phyloP scores from a whole-genome alignment of 2,797 vertebrate genomes.

The Fistularia tabacaria region DNA sequence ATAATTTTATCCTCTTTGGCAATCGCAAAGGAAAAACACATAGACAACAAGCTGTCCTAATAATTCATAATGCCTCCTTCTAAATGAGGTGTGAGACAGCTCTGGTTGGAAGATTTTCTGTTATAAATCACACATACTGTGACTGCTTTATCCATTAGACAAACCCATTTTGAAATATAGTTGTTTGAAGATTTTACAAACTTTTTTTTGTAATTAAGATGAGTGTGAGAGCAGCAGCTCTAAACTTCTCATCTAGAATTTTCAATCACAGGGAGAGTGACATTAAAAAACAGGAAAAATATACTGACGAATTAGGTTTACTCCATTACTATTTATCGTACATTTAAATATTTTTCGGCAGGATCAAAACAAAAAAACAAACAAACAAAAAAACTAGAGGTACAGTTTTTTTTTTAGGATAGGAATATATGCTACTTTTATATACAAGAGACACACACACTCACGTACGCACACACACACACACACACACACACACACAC shows the following conservation, averaged over 20 bases:
- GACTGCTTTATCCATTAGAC: conserved; percentile 56
- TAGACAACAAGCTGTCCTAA: conserved; percentile 46
- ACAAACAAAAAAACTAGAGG: too few species aligned
- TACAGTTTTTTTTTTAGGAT: too few species aligned
- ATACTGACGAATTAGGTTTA: too few species aligned
- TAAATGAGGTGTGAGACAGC: conserved; percentile 66
- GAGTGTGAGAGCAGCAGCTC: background rate
- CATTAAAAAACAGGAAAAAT: too few species aligned
- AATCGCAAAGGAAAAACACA: conserved; percentile 46
- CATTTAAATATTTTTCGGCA: too few species aligned
- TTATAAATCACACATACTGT: conserved; percentile 63
- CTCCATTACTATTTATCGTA: too few species aligned
- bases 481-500: conserved; percentile 21
- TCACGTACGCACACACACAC: background rate
- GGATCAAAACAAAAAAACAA: too few species aligned
- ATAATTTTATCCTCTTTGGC: conserved; percentile 42
- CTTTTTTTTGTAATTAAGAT: background rate
- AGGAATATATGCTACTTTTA: too few species aligned
- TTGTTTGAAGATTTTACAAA: background rate
- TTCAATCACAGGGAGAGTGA: background rate
- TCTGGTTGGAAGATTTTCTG: conserved; percentile 61
- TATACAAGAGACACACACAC: too few species aligned
- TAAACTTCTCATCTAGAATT: too few species aligned
- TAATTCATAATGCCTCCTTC: conserved; percentile 57
- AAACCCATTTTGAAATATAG: background rate